Conservation (phyloP, 2,888 invertebrate species). For the Heliconius aoede region DNA sequence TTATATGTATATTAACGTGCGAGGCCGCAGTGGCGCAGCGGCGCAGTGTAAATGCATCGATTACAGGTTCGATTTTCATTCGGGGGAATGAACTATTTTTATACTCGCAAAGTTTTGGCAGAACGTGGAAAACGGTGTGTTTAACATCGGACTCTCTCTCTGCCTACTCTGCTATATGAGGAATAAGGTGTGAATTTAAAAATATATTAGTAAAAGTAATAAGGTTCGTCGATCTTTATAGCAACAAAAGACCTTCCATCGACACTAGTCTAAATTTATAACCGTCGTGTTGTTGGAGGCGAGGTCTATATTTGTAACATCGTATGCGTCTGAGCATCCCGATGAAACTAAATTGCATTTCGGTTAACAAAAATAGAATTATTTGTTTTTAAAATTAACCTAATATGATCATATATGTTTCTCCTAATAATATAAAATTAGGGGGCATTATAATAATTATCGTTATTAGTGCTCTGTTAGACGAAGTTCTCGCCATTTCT, state of each 20-base stretch:
- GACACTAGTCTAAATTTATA: constrained; percentile 37
- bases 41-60: no score
- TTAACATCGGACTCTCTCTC: no score
- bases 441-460: background rate
- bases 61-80: background rate
- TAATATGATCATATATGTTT: no score
- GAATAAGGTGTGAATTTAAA: background rate
- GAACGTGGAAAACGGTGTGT: no score
- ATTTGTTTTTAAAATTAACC: background rate
- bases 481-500: no score
- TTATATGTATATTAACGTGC: background rate
- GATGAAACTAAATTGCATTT: constrained; percentile 45
- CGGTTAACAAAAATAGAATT: constrained; percentile 35
- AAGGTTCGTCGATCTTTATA: background rate
- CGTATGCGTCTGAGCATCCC: constrained; percentile 66
- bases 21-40: background rate
- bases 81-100: background rate
- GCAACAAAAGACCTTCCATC: constrained; percentile 25
- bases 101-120: background rate
- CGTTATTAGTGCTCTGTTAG: background rate
- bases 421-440: background rate
- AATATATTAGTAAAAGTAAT: background rate
- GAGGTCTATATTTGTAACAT: constrained; percentile 66
- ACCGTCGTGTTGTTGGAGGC: constrained; percentile 40
- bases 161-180: no score